Base-by-base conservation (phyloP, 2,888 invertebrate genomes). In the Aphodius granarius region DNA sequence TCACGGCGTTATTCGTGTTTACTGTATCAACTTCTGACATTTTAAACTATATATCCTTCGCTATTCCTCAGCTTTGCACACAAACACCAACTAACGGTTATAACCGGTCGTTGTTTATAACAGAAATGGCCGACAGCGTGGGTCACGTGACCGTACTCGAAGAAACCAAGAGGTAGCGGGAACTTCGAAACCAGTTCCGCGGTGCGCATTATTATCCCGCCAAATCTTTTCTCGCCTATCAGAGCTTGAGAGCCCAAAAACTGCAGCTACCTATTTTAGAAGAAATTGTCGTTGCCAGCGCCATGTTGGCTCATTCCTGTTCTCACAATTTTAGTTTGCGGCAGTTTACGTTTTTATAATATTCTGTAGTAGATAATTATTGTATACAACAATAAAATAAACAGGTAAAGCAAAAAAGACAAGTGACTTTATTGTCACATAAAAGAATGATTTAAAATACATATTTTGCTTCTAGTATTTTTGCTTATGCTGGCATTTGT, bases 121-220 rank as follows among this genome's bases (percentile, higher is more conserved):
- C 87, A 88, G 88, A 90, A 88, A 90, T 90, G 90, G 90, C 89
- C 89, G 89, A 88, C 87, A 89, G 90, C 90, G 90, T 90, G 89
- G 89, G 90, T 90, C 90, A 90, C 89, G 90, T 90, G 88, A 88
- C 78, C 72, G 66, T 73, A 71, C 75, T 73, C 71, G 23, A 43
- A 23, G 73, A 43, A 76, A 66, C 63, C 70, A 23, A 70, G 21
- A 65, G n/a, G 9, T 15, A 43, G 73, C 76, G 76, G 65, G 73
- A 76, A 71, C 15, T 76, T 76, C 16, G 66, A 76, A 76, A 19
- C 5, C 20, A 72, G 16, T 17, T 5, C 43, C 43, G 6, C 43
- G 13, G 43, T 43, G 43, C 43, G 43, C 43, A 43, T 43, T n/a
- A n/a, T n/a, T n/a, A 43, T 43, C 43, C 43, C 43, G 43, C 43